Evolutionary conservation across 2,797 vertebrate genomes (phyloP).

Genomic region (Pagetopsis macropterus): DNA sequence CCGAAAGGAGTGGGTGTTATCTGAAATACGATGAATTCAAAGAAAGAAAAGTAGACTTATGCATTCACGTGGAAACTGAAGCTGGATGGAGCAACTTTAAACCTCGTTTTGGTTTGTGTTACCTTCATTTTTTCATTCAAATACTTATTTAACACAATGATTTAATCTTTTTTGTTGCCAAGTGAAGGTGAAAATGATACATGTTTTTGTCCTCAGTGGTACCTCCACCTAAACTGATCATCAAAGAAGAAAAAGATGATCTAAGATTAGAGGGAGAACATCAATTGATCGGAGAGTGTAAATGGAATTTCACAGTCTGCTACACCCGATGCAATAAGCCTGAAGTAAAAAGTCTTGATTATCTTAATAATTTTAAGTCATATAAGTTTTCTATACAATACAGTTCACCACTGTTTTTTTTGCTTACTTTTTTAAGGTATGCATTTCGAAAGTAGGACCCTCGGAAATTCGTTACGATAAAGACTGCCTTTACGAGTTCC

Average conservation of each 20-base stretch:
- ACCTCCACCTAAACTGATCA: constrained; percentile 1
- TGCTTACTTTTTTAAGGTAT: neutral
- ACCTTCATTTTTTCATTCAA: neutral
- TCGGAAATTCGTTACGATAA: constrained; percentile 2
- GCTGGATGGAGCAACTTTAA: constrained; percentile 3
- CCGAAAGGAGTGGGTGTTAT: constrained; percentile 21
- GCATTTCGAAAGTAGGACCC: rapidly evolving
- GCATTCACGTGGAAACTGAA: constrained; percentile 6
- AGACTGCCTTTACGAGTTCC: constrained; percentile 53
- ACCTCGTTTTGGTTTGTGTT: constrained; percentile 41
- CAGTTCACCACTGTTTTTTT: neutral
- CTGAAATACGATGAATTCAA: rapidly evolving
- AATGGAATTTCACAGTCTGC: neutral
- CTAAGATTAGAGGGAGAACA: constrained; percentile 22
- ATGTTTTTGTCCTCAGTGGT: constrained; percentile 26
- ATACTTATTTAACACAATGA: neutral
- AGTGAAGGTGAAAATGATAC: neutral
- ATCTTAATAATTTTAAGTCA: neutral
- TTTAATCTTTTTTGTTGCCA: neutral
- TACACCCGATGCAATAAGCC: constrained; percentile 17
- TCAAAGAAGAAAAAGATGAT: rapidly evolving
- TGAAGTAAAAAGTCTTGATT: constrained; percentile 22
- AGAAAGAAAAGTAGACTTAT: rapidly evolving
- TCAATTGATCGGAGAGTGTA: rapidly evolving
- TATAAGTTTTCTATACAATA: neutral